Base-by-base conservation (phyloP, 1,140 invertebrate species). In the Zaprionus nigranus region DNA sequence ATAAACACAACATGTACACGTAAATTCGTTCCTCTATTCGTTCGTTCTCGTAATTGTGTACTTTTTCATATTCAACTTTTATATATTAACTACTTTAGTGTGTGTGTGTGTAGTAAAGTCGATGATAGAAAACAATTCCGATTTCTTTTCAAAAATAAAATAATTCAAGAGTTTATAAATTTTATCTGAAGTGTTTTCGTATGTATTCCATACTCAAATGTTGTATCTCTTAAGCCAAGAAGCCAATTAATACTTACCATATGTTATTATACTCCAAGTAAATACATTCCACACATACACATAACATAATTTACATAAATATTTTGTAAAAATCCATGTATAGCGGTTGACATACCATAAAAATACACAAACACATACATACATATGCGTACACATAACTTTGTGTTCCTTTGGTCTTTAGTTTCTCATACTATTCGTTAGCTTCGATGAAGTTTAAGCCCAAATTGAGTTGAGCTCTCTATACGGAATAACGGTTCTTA, bases 21-120 rank as follows among this genome's bases (percentile, higher is more conserved):
- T 62, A 67, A 78, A 78, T 74, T 72, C 67, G 81, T 88, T 88
- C 46, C 46, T 86, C 68, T 88, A 78, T 56, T 88, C 78, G 84
- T 81, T 87, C 78, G 81, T 87, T 87, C 70, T 84, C 83, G 81
- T 84, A 87, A 81, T 84, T 88, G 81, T 84, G 70, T 84, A 84
- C 67, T 88, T 78, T 46, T 88, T 71, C 78, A 69, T 85, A 81
- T 78, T 61, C 76, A 82, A 87, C 67, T 84, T 73, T 75, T 60
- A 49, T 54, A 66, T 75, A 66, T 75, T 70, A 51, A 34, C 59
- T 75, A 88, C 61, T 79, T 79, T 78, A 88, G 78, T 82, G 78
- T 83, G 79, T 66, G 79, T 87, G 79, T 87, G 84, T 87, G 78
- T 88, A 88, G 84, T 73, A 69, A 64, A 71, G 54, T 78, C 79